Evolutionary conservation across 2,113 vertebrate species (phyloP).

Genomic region (Gopherus flavomarginatus): DNA sequence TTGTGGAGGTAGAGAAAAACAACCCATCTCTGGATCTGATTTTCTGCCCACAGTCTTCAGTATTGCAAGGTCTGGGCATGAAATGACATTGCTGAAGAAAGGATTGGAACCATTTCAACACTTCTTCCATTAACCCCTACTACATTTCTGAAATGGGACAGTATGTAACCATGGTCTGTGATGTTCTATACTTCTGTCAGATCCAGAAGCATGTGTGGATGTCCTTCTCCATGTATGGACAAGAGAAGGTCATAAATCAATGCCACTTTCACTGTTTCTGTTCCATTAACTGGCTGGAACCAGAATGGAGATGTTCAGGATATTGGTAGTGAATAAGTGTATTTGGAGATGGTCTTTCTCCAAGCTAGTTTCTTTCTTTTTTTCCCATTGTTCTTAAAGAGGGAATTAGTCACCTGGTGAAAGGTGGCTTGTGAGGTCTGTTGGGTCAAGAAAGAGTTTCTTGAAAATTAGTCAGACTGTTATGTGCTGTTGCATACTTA

Average conservation of each 20-base stretch:
- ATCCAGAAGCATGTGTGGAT: not conserved
- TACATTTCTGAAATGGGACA: not conserved
- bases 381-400: not conserved
- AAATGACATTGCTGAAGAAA: not conserved
- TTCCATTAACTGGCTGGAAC: not conserved
- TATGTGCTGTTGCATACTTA: not conserved
- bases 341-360: not conserved
- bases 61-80: not conserved
- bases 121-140: not conserved
- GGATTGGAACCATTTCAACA: not conserved
- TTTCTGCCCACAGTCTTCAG: not conserved
- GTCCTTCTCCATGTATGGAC: not conserved
- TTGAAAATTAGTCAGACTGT: rapidly evolving
- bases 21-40: not conserved
- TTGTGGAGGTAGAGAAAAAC: not conserved
- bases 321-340: not conserved
- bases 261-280: not conserved
- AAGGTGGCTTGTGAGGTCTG: not conserved
- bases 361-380: not conserved
- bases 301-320: rapidly evolving
- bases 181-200: not conserved
- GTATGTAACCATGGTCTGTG: not conserved
- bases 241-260: rapidly evolving
- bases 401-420: too few relatives aligned
- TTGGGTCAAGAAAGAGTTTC: not conserved